Percentiles rank a stretch among this genome's conserved stretches.
Evolutionary conservation across 2,888 invertebrate genomes (phyloP).

Genomic region (Monoplex corrugatus): DNA sequence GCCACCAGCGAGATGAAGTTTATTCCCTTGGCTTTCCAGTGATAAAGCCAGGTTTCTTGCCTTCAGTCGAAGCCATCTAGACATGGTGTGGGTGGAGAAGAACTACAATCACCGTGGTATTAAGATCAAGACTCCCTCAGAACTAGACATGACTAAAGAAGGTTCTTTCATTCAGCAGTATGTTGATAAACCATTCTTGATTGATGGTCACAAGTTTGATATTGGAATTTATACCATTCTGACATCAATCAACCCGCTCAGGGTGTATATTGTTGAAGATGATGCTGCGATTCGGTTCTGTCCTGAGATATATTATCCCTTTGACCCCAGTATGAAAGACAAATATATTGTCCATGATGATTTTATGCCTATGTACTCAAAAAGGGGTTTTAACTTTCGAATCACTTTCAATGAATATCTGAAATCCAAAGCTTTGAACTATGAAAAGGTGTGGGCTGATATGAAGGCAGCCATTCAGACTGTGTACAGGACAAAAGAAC

Average conservation of each 20-base stretch:
- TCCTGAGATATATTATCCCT: conserved; percentile 93
- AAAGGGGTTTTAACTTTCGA: conserved; percentile 90
- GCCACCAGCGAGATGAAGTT: conserved; percentile 89
- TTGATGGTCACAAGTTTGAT: conserved; percentile 96
- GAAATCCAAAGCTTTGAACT: conserved; percentile 85
- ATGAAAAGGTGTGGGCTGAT: conserved; percentile 89
- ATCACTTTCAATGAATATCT: conserved; percentile 90
- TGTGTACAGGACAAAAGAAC: conserved; percentile 87
- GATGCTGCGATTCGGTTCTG: conserved; percentile 96
- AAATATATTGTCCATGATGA: conserved; percentile 97
- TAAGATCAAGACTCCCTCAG: conserved; percentile 86
- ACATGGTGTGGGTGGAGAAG: conserved; percentile 93
- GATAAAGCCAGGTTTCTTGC: conserved; percentile 87
- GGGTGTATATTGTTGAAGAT: conserved; percentile 93
- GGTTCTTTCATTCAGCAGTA: conserved; percentile 96
- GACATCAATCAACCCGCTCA: conserved; percentile 94
- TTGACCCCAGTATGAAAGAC: conserved; percentile 89
- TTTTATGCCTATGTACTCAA: conserved; percentile 88
- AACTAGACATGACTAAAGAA: conserved; percentile 87
- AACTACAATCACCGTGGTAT: conserved; percentile 95
- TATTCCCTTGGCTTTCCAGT: conserved; percentile 93
- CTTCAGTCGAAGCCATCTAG: conserved; percentile 86
- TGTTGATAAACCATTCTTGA: conserved; percentile 91
- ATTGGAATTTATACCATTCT: conserved; percentile 96
- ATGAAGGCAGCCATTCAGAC: conserved; percentile 89